Percentiles rank a stretch among this genome's conserved stretches.
phyloP scores from a whole-genome alignment of 2,888 invertebrate species.

The Pyrrhia umbra region DNA sequence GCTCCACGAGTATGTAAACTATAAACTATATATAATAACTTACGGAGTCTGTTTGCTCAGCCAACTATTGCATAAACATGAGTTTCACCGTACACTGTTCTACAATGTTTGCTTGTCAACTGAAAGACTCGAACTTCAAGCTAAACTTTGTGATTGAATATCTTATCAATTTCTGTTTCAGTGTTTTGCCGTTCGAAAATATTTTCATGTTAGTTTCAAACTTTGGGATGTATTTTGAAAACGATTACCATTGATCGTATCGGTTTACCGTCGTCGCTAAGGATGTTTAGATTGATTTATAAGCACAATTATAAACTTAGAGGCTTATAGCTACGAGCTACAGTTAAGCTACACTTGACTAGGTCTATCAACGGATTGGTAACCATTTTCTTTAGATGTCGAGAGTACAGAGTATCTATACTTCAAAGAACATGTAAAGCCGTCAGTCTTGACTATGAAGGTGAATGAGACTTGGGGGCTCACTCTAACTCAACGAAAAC shows the following conservation, averaged over 20 bases:
- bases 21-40: slow-evolving; percentile 37
- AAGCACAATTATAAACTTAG: not conserved
- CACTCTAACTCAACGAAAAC: too few relatives aligned
- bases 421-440: too few relatives aligned
- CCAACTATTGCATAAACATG: slow-evolving; percentile 59
- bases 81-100: slow-evolving; percentile 9
- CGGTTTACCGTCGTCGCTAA: not conserved
- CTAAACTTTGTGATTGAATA: slow-evolving; percentile 38
- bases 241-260: not conserved
- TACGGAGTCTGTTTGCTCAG: slow-evolving; percentile 23
- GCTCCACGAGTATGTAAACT: not conserved
- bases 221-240: not conserved
- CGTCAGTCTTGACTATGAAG: too few relatives aligned
- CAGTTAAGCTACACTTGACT: not conserved
- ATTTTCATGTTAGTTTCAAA: slow-evolving; percentile 1
- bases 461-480: too few relatives aligned
- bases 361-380: not conserved
- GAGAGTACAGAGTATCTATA: too few relatives aligned
- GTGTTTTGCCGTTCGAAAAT: slow-evolving; percentile 13
- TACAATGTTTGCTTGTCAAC: slow-evolving; percentile 41
- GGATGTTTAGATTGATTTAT: not conserved
- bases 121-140: slow-evolving; percentile 18
- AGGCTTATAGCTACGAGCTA: not conserved
- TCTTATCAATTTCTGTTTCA: slow-evolving; percentile 25
- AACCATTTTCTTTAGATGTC: not conserved